Evolutionary conservation across 2,797 vertebrate genomes (phyloP).

Genomic region (Cryptoprocta ferox): DNA sequence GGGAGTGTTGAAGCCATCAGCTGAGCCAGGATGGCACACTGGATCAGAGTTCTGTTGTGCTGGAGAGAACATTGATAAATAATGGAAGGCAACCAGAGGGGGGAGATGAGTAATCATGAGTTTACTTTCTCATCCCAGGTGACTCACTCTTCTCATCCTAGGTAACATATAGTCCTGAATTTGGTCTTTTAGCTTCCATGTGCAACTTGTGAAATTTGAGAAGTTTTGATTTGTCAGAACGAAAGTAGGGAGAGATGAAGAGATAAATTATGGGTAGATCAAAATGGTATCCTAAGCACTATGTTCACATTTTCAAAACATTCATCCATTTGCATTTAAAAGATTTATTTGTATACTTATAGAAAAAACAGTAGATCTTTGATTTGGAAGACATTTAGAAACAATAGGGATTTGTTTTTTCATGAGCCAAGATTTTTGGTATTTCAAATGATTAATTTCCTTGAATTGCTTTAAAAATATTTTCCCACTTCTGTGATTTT

Average conservation of each 20-base stretch:
- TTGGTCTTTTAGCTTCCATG: not conserved
- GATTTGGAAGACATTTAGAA: not conserved
- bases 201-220: slow-evolving; percentile 8
- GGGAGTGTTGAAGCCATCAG: not conserved
- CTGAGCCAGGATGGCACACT: not conserved
- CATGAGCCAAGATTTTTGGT: not conserved
- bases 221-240: not conserved
- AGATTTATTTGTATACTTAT: not conserved
- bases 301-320: not conserved
- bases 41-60: not conserved
- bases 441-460: slow-evolving; percentile 17
- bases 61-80: not conserved
- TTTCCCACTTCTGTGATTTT: slow-evolving; percentile 18
- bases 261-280: not conserved
- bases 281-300: not conserved
- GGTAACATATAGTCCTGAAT: not conserved
- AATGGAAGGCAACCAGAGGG: not conserved
- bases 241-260: not conserved
- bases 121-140: not conserved
- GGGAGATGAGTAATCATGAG: not conserved
- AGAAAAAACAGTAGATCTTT: not conserved
- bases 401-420: not conserved
- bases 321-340: not conserved
- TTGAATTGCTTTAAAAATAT: not conserved
- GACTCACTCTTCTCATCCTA: not conserved